Conservation (phyloP, 1,140 invertebrate genomes). For the Aphelenchoides besseyi region DNA sequence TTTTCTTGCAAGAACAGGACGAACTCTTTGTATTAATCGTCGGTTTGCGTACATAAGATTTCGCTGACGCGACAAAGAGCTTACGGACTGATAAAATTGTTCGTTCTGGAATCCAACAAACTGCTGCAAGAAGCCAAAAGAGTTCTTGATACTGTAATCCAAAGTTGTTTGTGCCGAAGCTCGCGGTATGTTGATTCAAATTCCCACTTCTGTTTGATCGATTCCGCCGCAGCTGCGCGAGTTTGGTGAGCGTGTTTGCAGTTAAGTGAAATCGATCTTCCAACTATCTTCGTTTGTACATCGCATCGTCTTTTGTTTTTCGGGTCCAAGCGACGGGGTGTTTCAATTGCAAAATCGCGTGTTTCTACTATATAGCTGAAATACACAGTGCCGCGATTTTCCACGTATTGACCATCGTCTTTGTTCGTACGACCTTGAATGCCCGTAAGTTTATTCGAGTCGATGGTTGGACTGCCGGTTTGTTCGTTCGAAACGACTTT, state of each 20-base stretch:
- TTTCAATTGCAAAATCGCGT: neutral
- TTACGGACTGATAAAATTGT: neutral
- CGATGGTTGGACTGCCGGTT: neutral
- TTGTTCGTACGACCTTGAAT: neutral
- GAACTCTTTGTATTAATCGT: neutral
- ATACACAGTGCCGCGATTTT: neutral
- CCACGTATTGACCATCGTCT: neutral
- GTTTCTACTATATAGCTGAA: neutral
- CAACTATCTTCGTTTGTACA: no score
- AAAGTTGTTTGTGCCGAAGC: neutral
- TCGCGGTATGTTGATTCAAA: neutral
- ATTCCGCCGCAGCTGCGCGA: neutral
- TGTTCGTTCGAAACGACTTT: neutral
- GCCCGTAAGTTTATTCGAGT: neutral
- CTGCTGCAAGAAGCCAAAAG: neutral
- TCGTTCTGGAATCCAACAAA: neutral
- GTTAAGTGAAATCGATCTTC: neutral
- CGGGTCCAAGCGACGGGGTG: neutral
- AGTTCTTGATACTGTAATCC: neutral
- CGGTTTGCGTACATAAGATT: neutral
- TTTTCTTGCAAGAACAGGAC: neutral
- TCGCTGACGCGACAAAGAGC: no score
- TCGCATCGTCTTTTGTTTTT: no score
- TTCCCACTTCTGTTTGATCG: neutral
- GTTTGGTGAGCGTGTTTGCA: neutral